Conservation (phyloP, 2,888 invertebrate genomes). For the Aricia artaxerxes region DNA sequence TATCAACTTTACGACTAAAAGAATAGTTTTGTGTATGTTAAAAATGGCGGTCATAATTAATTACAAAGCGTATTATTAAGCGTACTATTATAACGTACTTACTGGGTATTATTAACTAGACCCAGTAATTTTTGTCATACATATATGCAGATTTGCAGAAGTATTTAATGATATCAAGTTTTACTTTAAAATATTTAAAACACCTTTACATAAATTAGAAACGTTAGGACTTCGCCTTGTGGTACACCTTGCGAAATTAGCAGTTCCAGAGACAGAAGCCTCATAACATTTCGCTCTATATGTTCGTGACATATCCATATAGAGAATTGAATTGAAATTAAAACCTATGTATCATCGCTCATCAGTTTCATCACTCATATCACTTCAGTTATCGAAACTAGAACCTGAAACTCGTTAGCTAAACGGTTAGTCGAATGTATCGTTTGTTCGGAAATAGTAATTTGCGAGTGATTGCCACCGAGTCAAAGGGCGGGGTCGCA, state of each 20-base stretch:
- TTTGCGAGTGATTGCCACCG: conserved; percentile 67
- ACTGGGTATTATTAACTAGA: neutral
- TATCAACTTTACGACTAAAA: neutral
- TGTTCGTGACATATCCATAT: neutral
- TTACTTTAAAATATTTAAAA: neutral
- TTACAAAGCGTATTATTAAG: neutral
- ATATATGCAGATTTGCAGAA: neutral
- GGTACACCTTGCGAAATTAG: neutral
- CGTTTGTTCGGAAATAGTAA: conserved; percentile 62
- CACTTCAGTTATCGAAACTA: neutral
- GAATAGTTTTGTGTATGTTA: neutral
- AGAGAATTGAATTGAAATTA: neutral
- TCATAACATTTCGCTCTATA: neutral
- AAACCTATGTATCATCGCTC: neutral
- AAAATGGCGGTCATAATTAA: neutral
- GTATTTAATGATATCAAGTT: neutral
- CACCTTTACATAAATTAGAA: neutral
- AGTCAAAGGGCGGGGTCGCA: conserved; percentile 44
- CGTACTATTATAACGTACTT: neutral
- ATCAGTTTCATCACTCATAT: neutral
- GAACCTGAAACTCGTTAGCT: conserved; percentile 34
- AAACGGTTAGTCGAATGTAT: conserved; percentile 42
- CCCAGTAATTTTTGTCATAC: neutral
- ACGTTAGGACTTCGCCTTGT: neutral
- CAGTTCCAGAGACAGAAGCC: neutral